These are phyloP conservation scores for Mechanitis messenoides DNA, from an alignment of 2,888 invertebrate genomes.

Conservation along the genomic window DNA sequence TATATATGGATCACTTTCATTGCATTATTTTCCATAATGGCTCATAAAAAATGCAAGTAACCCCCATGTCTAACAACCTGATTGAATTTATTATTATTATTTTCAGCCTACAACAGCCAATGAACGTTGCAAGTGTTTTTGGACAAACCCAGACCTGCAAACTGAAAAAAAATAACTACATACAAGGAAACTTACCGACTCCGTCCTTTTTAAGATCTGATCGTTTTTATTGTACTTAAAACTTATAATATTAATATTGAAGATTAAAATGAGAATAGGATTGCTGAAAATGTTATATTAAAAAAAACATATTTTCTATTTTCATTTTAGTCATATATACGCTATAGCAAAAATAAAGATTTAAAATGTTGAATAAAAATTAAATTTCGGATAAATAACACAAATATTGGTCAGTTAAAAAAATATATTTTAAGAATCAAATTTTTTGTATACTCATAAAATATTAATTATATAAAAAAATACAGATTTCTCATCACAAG, in stretches of 20 bases:
- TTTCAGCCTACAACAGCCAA: conserved; percentile 44
- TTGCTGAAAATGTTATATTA: conserved; percentile 35
- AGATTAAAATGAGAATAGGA: conserved; percentile 74
- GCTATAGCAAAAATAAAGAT: background rate
- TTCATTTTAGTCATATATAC: conserved; percentile 64
- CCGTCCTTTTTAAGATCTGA: conserved; percentile 22
- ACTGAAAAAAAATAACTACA: conserved; percentile 6
- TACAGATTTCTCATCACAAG: no score
- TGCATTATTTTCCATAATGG: no score
- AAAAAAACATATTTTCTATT: conserved; percentile 55
- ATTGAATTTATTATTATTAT: conserved; percentile 10
- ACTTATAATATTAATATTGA: conserved; percentile 9
- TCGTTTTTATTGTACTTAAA: conserved; percentile 17
- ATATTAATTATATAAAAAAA: no score
- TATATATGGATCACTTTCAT: background rate
- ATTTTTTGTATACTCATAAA: background rate
- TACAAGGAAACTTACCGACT: conserved; percentile 1
- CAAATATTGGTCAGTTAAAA: conserved; percentile 12
- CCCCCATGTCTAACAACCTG: background rate
- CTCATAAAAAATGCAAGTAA: no score
- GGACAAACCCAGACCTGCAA: conserved; percentile 10
- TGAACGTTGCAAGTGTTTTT: conserved; percentile 35
- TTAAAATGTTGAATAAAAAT: background rate
- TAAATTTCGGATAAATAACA: background rate
- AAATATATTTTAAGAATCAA: conserved; percentile 8